Evolutionary conservation across 1,140 invertebrate species (phyloP).

Genomic region (Akabosia matsudoensis): DNA sequence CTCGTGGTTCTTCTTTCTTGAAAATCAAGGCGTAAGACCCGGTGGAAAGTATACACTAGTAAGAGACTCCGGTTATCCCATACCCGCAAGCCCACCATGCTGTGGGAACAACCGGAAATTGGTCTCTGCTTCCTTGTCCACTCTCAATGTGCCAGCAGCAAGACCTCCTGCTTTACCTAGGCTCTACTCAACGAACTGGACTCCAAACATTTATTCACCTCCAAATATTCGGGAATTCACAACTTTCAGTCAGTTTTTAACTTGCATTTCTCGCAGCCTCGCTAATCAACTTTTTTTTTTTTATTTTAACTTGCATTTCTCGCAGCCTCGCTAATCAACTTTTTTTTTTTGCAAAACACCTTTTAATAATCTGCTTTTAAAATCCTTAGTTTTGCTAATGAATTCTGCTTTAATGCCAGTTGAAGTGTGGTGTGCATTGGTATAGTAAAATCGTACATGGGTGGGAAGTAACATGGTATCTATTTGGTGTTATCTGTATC

Average conservation of each 20-base stretch:
- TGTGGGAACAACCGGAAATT: conserved; percentile 22
- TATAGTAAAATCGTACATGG: not conserved
- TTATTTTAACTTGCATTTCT: not conserved
- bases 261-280: too few relatives aligned
- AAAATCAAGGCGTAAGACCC: not conserved
- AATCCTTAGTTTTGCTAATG: not conserved
- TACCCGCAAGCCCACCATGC: not conserved
- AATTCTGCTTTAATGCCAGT: not conserved
- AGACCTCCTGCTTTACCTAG: conserved; percentile 43
- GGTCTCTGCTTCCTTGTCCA: conserved; percentile 44
- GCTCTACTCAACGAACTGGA: conserved; percentile 47
- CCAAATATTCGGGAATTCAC: conserved; percentile 6
- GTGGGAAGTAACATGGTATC: conserved; percentile 4
- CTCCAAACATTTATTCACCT: conserved; percentile 42
- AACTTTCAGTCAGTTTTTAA: not conserved
- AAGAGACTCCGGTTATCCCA: not conserved
- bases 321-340: too few relatives aligned
- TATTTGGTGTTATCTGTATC: not conserved
- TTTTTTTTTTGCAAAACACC: too few relatives aligned
- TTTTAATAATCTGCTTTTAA: not conserved
- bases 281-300: not conserved
- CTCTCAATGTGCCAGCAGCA: conserved; percentile 38
- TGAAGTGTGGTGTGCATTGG: not conserved
- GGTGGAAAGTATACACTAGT: conserved; percentile 8
- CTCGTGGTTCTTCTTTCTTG: not conserved